Base-by-base conservation (phyloP, 2,113 vertebrate species). In the Lophius piscatorius region DNA sequence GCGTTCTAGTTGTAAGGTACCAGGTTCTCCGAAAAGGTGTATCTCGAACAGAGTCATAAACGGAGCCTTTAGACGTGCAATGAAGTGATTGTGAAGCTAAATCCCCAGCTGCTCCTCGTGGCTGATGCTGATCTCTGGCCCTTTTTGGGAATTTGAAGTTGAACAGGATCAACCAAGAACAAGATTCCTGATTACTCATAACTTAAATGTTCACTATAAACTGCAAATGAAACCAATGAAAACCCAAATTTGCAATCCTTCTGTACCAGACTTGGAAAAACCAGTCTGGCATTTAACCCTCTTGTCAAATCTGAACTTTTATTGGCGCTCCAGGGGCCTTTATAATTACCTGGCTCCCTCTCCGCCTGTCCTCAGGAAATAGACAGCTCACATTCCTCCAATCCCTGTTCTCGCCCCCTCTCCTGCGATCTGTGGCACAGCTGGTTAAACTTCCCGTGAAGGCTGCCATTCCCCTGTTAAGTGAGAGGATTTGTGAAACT, bases 371-470 rank as follows among this genome's bases (percentile, higher is more conserved):
- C 63, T 70, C 26, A 1, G 59, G n/a, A 55, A 33, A 9, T 23
- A 63, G 52, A 75, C 44, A 46, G 63, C 50, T 63, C 35, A 9
- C 13, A n/a, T 50, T 40, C 42, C 45, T 44, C 39, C 40, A 12
- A 10, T 14, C 35, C 13, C 12, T 9, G 18, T 4, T 23, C 6
- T 6, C 1, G 4, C 13, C 4, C n/a, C 18, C n/a, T 34, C 49
- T 52, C 45, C 29, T 3, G 21, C 28, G 52, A 26, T 65, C 50
- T 42, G 51, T 64, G 76, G 72, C 80, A 76, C 87, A 87, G 81
- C 88, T 90, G 87, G 74, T 83, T 46, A 40, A 3, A 17, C 51
- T 60, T 23, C 65, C 70, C 66, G 40, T 34, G 41, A 63, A 62
- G 61, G 70, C 73, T 9, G 18, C 31, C 47, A 63, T 74, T 36